phyloP scores from a whole-genome alignment of 2,113 vertebrate species.

The Eclectus roratus region DNA sequence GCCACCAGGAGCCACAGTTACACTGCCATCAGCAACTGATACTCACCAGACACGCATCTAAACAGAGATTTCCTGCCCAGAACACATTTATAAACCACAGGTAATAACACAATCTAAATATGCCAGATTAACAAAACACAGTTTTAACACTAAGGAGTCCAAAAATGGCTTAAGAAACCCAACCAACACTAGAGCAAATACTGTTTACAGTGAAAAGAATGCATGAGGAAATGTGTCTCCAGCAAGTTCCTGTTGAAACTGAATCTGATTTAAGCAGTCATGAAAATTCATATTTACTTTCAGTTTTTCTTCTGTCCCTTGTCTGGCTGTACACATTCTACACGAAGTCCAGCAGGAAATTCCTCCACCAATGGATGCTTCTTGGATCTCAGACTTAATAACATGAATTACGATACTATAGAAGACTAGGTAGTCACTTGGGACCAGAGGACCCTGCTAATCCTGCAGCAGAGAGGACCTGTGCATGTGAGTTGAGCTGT shows the following conservation, averaged over 20 bases:
- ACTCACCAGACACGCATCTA: background rate
- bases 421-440: background rate
- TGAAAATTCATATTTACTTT: background rate
- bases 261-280: background rate
- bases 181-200: background rate
- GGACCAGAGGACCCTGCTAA: background rate
- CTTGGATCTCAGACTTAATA: background rate
- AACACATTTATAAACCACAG: conserved; percentile 20
- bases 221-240: background rate
- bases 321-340: background rate
- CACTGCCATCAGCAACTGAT: conserved; percentile 44
- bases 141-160: background rate
- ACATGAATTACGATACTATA: background rate
- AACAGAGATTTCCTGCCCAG: background rate
- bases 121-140: background rate
- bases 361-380: background rate
- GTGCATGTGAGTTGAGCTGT: background rate
- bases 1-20: conserved; percentile 52
- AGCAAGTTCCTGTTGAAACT: background rate
- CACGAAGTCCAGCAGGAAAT: background rate
- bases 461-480: background rate
- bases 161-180: background rate
- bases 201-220: background rate
- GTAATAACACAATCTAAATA: background rate
- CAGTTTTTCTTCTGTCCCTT: background rate